A percentile compares a stretch with the other conserved stretches of the same genome.
Evolutionary conservation across 2,888 invertebrate genomes (phyloP).

Genomic region (Mesodorylaimus sp.): DNA sequence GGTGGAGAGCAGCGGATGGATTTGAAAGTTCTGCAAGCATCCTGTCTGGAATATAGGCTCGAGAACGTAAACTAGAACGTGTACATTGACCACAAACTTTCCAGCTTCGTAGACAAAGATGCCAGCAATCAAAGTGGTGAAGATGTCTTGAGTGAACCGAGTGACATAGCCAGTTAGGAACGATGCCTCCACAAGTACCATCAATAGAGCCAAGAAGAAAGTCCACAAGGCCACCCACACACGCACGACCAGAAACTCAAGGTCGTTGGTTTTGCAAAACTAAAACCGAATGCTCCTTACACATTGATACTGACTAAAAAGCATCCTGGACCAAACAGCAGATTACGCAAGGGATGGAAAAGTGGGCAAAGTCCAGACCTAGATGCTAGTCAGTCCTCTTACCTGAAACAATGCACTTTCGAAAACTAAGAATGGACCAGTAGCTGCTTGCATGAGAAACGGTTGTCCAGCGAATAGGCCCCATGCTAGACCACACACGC

Average conservation of each 20-base stretch:
- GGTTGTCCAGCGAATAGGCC: not conserved
- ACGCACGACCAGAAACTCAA: conserved; percentile 25
- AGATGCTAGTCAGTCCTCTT: no score
- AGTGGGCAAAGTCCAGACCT: no score
- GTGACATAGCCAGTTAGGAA: conserved; percentile 70
- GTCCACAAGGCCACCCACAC: conserved; percentile 9
- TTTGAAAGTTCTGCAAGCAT: no score
- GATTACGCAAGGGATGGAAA: no score
- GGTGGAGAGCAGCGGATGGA: no score
- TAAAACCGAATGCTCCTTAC: conserved; percentile 38
- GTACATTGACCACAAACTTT: conserved; percentile 52
- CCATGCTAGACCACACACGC: not conserved
- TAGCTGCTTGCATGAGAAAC: not conserved
- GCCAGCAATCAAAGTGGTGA: conserved; percentile 80
- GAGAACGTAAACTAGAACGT: no score
- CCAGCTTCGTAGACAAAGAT: conserved; percentile 77
- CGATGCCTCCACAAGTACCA: conserved; percentile 67
- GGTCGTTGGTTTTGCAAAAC: conserved; percentile 44
- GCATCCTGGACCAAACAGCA: no score
- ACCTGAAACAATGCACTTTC: not conserved
- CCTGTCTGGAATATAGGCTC: no score
- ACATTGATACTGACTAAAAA: no score
- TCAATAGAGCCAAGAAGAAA: not conserved
- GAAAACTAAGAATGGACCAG: not conserved
- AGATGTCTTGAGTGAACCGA: conserved; percentile 85